Conservation (phyloP, 2,888 invertebrate species). For the Chloroclysta siterata region DNA sequence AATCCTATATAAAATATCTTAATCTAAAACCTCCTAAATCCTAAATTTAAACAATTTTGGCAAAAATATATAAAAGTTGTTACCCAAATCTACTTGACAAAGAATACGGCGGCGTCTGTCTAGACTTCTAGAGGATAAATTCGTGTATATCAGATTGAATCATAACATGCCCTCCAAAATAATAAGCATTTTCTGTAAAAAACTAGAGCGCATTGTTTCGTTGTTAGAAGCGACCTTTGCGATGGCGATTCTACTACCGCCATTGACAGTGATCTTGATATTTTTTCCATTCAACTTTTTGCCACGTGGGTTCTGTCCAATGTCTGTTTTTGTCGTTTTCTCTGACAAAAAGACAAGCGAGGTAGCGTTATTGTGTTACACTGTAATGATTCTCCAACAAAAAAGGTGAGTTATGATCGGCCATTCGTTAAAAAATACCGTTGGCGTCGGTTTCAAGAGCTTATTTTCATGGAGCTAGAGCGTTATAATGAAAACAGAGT, state of each 20-base stretch:
- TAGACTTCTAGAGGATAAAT: too few relatives aligned
- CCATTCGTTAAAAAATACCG: conserved; percentile 51
- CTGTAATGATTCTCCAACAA: conserved; percentile 54
- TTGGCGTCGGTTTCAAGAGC: conserved; percentile 49
- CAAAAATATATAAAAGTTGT: too few relatives aligned
- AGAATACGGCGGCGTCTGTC: too few relatives aligned
- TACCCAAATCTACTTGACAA: too few relatives aligned
- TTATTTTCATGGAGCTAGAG: conserved; percentile 52
- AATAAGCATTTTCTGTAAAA: neutral
- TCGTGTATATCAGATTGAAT: too few relatives aligned
- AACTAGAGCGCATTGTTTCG: conserved; percentile 7
- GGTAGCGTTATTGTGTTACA: conserved; percentile 59
- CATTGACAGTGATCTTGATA: conserved; percentile 80
- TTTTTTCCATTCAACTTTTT: conserved; percentile 59
- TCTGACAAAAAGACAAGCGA: conserved; percentile 55
- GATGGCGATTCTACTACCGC: conserved; percentile 58
- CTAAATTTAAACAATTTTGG: too few relatives aligned
- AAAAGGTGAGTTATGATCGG: conserved; percentile 54
- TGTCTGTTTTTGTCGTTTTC: conserved; percentile 51
- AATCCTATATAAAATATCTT: too few relatives aligned
- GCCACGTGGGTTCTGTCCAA: conserved; percentile 55
- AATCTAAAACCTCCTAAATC: too few relatives aligned
- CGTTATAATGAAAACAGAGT: conserved; percentile 51
- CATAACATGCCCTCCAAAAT: neutral
- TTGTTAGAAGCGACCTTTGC: conserved; percentile 47